These are phyloP conservation scores for Pelobates cultripes DNA, from an alignment of 2,797 vertebrate species.

Conservation along the genomic window DNA sequence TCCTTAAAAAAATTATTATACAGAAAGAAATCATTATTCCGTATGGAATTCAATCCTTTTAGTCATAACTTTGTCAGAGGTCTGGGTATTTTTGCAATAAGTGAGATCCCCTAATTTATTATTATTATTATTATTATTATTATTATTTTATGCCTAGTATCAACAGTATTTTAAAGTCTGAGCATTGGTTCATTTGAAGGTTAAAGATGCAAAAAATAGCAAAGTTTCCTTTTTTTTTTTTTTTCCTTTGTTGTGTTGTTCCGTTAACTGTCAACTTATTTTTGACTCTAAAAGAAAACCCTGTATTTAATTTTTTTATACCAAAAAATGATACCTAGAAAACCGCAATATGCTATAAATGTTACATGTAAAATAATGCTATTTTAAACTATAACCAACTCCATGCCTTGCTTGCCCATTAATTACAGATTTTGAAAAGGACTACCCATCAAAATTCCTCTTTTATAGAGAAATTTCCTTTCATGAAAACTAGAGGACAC, in stretches of 20 bases:
- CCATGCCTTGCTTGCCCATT: conserved; percentile 46
- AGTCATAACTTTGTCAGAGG: no score
- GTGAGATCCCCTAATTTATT: no score
- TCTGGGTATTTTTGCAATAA: no score
- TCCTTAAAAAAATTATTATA: no score
- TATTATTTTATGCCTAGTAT: no score
- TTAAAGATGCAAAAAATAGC: no score
- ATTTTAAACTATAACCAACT: conserved; percentile 41
- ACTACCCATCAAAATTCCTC: conserved; percentile 35
- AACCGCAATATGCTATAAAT: conserved; percentile 49
- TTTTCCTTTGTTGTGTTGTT: conserved; percentile 22
- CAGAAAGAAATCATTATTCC: no score
- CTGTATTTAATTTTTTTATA: conserved; percentile 52
- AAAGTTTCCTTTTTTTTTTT: conserved; percentile 22
- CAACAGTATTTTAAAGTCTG: no score
- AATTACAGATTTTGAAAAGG: conserved; percentile 50
- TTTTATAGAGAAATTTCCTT: conserved; percentile 25
- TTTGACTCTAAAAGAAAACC: conserved; percentile 38
- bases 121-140: no score
- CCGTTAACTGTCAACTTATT: conserved; percentile 27
- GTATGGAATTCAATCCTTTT: no score
- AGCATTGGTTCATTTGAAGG: no score
- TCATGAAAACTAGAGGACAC: conserved; percentile 24
- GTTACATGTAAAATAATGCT: conserved; percentile 38
- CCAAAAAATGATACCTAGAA: conserved; percentile 52